These are phyloP conservation scores for Andricus curvator DNA, from an alignment of 2,888 invertebrate genomes.

Conservation along the genomic window DNA sequence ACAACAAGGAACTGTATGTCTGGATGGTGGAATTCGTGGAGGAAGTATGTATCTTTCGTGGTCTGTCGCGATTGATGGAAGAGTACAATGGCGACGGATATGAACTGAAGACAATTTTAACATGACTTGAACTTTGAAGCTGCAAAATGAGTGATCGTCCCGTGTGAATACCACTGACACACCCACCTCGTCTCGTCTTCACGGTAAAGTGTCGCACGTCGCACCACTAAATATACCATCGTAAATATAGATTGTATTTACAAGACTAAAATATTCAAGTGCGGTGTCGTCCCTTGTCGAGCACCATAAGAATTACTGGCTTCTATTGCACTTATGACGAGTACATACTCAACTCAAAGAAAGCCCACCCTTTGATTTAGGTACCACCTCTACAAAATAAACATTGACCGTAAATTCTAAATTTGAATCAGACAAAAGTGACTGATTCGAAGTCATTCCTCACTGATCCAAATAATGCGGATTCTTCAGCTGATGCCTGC, in stretches of 20 bases:
- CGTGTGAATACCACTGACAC: constrained; percentile 69
- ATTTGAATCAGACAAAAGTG: too few species aligned
- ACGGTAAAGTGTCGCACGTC: constrained; percentile 69
- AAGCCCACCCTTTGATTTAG: constrained; percentile 48
- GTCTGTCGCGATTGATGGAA: constrained; percentile 31
- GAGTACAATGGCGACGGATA: constrained; percentile 40
- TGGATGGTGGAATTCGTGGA: constrained; percentile 27
- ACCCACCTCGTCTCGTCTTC: constrained; percentile 72
- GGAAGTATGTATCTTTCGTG: constrained; percentile 38
- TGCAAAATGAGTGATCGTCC: constrained; percentile 75
- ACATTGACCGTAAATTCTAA: background rate
- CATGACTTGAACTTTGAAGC: constrained; percentile 63
- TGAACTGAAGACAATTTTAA: constrained; percentile 36
- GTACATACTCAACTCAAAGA: constrained; percentile 49
- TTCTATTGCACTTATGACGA: constrained; percentile 47
- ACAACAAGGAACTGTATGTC: background rate
- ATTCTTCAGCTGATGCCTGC: too few species aligned
- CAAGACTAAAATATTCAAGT: constrained; percentile 70
- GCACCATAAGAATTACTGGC: constrained; percentile 55
- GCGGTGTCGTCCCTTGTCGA: constrained; percentile 60
- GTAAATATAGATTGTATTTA: constrained; percentile 77
- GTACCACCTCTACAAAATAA: background rate
- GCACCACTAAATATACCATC: constrained; percentile 73
- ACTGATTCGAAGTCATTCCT: too few species aligned
- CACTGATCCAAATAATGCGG: too few species aligned